Base-by-base conservation (phyloP, 2,888 invertebrate species). In the Drosophila longiperda region DNA sequence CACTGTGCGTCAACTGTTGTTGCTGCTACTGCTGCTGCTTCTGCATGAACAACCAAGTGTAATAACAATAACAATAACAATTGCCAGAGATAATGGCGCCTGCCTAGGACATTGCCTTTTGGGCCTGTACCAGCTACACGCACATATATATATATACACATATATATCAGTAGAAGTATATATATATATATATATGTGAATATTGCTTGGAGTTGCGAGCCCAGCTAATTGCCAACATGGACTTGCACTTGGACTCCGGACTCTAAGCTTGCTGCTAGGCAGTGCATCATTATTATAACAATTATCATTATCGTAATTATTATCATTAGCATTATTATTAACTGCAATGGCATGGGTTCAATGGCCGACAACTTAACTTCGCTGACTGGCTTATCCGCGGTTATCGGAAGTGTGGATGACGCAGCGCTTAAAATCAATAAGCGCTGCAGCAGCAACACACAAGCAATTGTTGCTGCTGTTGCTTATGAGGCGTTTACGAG, bases 361-460 rank as follows among this genome's bases (percentile, higher is more conserved):
- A 67, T 70, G 80, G 71, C 83, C 81, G 53, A 42, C 64, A 38
- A 57, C 34, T 29, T 12, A 6, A 38, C n/a, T 26, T 54, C n/a
- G 17, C 40, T 49, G 12, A 32, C 38, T 62, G 60, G 66, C 77
- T 79, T 69, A 79, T 62, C 76, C 69, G 45, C 55, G 29, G 55
- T 66, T 72, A 73, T 83, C 83, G 83, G 83, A 83, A 83, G 83
- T 83, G 72, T 69, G 69, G 62, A 76, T 71, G 70, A 70, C 74
- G 73, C 77, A 80, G 82, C 85, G 65, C 75, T 82, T 70, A 23
- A 78, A 84, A 82, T 84, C 85, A 82, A 84, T 82, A 84, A 79
- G 54, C 72, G 68, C 50, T n/a, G 52, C 62, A 67, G 11, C 57
- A 57, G 32, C 78, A 58, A 60, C 78, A 70, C 61, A 78, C 69